Base-by-base conservation (phyloP, 2,113 vertebrate genomes). In the Scophthalmus maximus region DNA sequence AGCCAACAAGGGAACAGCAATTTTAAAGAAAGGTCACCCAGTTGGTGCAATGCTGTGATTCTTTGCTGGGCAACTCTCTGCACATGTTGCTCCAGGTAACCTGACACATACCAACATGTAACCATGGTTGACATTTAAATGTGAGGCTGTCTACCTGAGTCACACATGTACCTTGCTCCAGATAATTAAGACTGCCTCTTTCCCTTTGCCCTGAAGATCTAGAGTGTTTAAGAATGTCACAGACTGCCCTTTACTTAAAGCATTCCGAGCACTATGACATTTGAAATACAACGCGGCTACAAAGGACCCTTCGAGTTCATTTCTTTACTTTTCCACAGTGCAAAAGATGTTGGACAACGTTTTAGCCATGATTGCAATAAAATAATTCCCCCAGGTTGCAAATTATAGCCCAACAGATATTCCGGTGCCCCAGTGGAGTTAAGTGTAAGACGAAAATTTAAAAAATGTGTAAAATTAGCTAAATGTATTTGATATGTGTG, bases 41-140 rank as follows among this genome's bases (percentile, higher is more conserved):
- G 73, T 49, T 32, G 40, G 72, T 60, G 44, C 68, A 25, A 40
- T 8, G 51, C 38, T 20, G 61, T 23, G 65, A 50, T 65, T 66
- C 42, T 58, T 59, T 57, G 64, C 60, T 23, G 38, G 53, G 57
- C 34, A 44, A 55, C 61, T 53, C 61, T 53, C 44, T 20, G 47
- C 46, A 57, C 59, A 69, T 58, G 78, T 81, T 76, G 76, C 75
- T 82, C 27, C 56, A 36, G 44, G 57, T 79, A 84, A 80, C 73
- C 20, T 32, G 75, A 81, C 82, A 68, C 56, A 73, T 27, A 53
- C 52, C 56, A 15, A 34, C 55, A 38, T 78, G 69, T 85, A 72
- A 84, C 73, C 52, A 51, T 3, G 27, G 58, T 59, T 92, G 92
- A 88, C 89, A 94, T 94, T 93, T 93, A 89, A 91, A 85, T 74